phyloP scores from a whole-genome alignment of 2,888 invertebrate species.

The Platycheirus albimanus region DNA sequence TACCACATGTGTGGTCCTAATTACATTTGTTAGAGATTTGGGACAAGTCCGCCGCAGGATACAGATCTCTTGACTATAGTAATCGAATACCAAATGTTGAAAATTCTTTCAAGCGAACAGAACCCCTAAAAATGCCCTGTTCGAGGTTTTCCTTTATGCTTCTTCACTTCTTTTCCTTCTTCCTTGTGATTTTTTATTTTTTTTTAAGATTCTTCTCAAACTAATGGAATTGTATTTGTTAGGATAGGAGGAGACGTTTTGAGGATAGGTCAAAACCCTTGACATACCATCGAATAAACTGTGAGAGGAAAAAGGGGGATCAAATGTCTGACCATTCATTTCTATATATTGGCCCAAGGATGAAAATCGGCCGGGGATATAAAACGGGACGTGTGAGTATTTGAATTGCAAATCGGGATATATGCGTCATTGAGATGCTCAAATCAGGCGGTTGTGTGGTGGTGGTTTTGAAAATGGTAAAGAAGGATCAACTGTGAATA shows the following conservation, averaged over 20 bases:
- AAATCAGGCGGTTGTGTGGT: constrained; percentile 25
- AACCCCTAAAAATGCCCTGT: constrained; percentile 44
- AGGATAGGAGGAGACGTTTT: constrained; percentile 3
- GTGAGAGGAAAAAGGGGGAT: constrained; percentile 11
- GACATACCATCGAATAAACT: constrained; percentile 28
- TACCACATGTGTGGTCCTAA: constrained; percentile 68
- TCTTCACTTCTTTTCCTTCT: constrained; percentile 14
- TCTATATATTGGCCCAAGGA: constrained; percentile 60
- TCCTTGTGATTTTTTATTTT: constrained; percentile 16
- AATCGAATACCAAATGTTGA: constrained; percentile 66
- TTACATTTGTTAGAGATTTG: constrained; percentile 71
- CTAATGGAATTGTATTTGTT: constrained; percentile 63
- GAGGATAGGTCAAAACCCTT: constrained; percentile 64
- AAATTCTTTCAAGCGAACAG: constrained; percentile 43
- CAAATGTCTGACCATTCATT: constrained; percentile 57
- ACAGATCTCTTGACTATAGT: constrained; percentile 61
- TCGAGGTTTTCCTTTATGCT: constrained; percentile 14
- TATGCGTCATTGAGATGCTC: constrained; percentile 52
- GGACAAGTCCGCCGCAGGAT: constrained; percentile 63
- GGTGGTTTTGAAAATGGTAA: constrained; percentile 34
- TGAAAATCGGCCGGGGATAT: background rate
- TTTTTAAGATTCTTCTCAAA: constrained; percentile 8
- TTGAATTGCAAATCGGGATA: constrained; percentile 68
- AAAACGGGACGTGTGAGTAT: constrained; percentile 40
- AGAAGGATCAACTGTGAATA: constrained; percentile 32